Percentiles rank a stretch among this genome's conserved stretches.
These are phyloP conservation scores for Eleginops maclovinus DNA, from an alignment of 2,113 vertebrate genomes.

Conservation along the genomic window DNA sequence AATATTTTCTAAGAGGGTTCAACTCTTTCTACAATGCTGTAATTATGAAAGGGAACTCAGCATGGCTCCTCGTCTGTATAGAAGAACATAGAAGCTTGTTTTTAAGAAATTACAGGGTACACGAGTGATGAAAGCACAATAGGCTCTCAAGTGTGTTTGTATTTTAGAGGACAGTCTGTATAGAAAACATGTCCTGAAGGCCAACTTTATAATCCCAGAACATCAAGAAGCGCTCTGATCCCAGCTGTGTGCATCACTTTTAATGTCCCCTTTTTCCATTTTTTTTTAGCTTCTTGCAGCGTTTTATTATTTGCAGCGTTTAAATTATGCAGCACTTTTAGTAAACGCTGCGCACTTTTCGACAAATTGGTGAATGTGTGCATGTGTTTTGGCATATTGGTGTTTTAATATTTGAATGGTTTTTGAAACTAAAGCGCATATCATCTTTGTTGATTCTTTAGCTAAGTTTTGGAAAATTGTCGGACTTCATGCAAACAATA, in stretches of 20 bases:
- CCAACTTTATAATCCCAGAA: too few species aligned
- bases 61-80: conserved; percentile 27
- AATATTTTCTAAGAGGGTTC: conserved; percentile 16
- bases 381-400: too few species aligned
- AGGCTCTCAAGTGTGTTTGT: conserved; percentile 24
- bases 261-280: too few species aligned
- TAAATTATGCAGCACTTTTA: too few species aligned
- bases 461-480: too few species aligned
- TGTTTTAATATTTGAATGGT: neutral
- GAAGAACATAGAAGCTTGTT: conserved; percentile 17
- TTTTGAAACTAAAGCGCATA: neutral
- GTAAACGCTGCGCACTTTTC: neutral
- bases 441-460: too few species aligned
- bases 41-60: conserved; percentile 33
- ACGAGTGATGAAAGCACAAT: conserved; percentile 16
- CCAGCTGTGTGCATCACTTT: too few species aligned
- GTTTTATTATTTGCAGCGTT: too few species aligned
- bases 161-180: conserved; percentile 41
- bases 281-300: too few species aligned
- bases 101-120: conserved; percentile 39
- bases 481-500: too few species aligned
- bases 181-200: conserved; percentile 19
- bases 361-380: too few species aligned
- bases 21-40: neutral
- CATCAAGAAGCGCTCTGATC: too few species aligned